A percentile compares a stretch with the other conserved stretches of the same genome.
Conservation (phyloP, 2,888 invertebrate genomes). For the Lycocerus yunnanus region DNA sequence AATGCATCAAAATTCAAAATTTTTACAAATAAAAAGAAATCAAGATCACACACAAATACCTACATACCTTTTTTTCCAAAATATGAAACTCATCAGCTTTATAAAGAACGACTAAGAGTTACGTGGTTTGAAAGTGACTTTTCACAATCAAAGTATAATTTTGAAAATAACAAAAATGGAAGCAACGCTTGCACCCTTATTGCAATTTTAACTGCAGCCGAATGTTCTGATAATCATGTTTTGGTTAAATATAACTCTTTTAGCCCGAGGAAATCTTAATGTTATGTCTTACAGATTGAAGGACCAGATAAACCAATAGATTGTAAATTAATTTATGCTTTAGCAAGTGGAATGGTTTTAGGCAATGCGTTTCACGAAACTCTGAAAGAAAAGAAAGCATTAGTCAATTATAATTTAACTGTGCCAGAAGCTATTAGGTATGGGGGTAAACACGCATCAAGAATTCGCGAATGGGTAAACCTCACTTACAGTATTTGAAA, state of each 20-base stretch:
- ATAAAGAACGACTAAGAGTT: constrained; percentile 45
- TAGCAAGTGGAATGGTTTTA: constrained; percentile 62
- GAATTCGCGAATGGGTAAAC: constrained; percentile 54
- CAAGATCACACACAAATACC: background rate
- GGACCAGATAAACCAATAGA: constrained; percentile 30
- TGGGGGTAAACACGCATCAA: constrained; percentile 48
- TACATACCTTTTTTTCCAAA: constrained; percentile 52
- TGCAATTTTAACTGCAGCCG: constrained; percentile 61
- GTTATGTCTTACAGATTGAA: constrained; percentile 12
- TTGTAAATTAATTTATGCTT: constrained; percentile 52
- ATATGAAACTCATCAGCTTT: constrained; percentile 44
- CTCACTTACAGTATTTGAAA: background rate
- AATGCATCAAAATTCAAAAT: constrained; percentile 20
- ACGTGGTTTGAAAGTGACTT: constrained; percentile 64
- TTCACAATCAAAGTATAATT: constrained; percentile 63
- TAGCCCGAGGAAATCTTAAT: background rate
- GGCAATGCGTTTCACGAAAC: constrained; percentile 63
- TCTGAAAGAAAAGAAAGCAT: constrained; percentile 52
- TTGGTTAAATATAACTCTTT: background rate
- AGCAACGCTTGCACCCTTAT: constrained; percentile 68
- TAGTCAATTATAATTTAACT: constrained; percentile 57
- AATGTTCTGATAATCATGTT: constrained; percentile 42
- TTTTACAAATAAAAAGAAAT: constrained; percentile 2
- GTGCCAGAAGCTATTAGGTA: constrained; percentile 60
- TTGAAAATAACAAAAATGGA: constrained; percentile 54